Percentiles rank a stretch among this genome's conserved stretches.
These are phyloP conservation scores for Nudaria mundana DNA, from an alignment of 2,888 invertebrate species.

Conservation along the genomic window DNA sequence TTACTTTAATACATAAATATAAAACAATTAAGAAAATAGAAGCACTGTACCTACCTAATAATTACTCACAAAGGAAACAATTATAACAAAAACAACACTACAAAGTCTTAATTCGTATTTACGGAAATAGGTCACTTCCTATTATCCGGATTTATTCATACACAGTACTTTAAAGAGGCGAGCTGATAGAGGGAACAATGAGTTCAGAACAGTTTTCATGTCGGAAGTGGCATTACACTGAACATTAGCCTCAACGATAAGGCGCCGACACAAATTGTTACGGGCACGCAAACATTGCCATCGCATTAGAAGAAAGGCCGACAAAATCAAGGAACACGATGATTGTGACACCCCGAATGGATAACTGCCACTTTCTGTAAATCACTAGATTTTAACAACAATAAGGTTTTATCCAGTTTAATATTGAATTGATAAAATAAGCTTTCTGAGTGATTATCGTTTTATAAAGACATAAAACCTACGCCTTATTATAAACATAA, in stretches of 20 bases:
- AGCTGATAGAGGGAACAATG: slow-evolving; percentile 51
- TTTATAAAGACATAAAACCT: too few species aligned
- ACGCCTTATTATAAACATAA: too few species aligned
- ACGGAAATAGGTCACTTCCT: slow-evolving; percentile 47
- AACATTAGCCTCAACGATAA: slow-evolving; percentile 75
- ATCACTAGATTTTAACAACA: slow-evolving; percentile 16
- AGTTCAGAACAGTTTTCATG: slow-evolving; percentile 69
- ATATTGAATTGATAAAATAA: too few species aligned
- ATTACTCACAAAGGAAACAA: slow-evolving; percentile 22
- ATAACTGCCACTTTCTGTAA: slow-evolving; percentile 9
- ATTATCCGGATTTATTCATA: slow-evolving; percentile 40
- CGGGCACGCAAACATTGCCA: slow-evolving; percentile 60
- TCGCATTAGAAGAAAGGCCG: slow-evolving; percentile 43
- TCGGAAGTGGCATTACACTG: slow-evolving; percentile 76
- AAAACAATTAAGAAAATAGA: too few species aligned
- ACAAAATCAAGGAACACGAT: slow-evolving; percentile 27
- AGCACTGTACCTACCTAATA: too few species aligned
- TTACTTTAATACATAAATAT: too few species aligned
- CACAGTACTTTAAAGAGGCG: slow-evolving; percentile 49
- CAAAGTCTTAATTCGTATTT: slow-evolving; percentile 34
- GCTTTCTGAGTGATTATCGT: too few species aligned
- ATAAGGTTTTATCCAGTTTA: slow-evolving; percentile 15
- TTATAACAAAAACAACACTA: slow-evolving; percentile 24
- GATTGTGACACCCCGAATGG: slow-evolving; percentile 20
- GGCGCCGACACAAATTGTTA: slow-evolving; percentile 71